Percentiles rank a stretch among this genome's conserved stretches.
Conservation (phyloP, 2,113 vertebrate species). For the Ptychochromis oligacanthus region DNA sequence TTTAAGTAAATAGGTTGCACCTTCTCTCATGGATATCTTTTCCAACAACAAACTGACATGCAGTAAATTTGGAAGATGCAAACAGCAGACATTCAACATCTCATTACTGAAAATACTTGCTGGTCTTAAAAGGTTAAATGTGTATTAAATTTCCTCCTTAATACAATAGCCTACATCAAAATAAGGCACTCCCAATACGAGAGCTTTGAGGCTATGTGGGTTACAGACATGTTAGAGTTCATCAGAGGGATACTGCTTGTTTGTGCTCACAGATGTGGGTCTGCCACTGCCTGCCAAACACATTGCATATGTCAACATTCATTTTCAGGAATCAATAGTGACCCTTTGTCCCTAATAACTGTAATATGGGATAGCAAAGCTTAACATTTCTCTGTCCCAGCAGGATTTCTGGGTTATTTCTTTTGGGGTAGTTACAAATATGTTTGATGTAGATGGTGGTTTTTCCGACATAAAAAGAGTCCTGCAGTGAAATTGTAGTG, state of each 20-base stretch:
- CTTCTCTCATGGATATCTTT: slow-evolving; percentile 5
- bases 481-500: slow-evolving; percentile 8
- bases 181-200: neutral
- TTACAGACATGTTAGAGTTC: slow-evolving; percentile 51
- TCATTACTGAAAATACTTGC: neutral
- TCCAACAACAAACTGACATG: neutral
- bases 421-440: slow-evolving; percentile 19
- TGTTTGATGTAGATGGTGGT: slow-evolving; percentile 37
- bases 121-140: neutral
- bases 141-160: neutral
- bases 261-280: slow-evolving; percentile 47
- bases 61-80: neutral
- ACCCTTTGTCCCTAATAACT: slow-evolving; percentile 52
- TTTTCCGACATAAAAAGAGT: slow-evolving; percentile 16
- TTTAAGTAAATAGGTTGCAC: slow-evolving; percentile 6
- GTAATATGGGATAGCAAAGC: slow-evolving; percentile 35
- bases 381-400: slow-evolving; percentile 17
- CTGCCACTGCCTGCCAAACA: slow-evolving; percentile 49
- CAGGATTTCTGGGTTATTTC: slow-evolving; percentile 18
- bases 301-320: slow-evolving; percentile 57
- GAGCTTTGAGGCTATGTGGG: slow-evolving; percentile 18
- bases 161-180: slow-evolving; percentile 11
- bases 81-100: neutral
- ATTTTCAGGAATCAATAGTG: slow-evolving; percentile 58
- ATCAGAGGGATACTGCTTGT: slow-evolving; percentile 33